Conservation (phyloP, 1,140 invertebrate genomes). For the Penaeus japonicus region DNA sequence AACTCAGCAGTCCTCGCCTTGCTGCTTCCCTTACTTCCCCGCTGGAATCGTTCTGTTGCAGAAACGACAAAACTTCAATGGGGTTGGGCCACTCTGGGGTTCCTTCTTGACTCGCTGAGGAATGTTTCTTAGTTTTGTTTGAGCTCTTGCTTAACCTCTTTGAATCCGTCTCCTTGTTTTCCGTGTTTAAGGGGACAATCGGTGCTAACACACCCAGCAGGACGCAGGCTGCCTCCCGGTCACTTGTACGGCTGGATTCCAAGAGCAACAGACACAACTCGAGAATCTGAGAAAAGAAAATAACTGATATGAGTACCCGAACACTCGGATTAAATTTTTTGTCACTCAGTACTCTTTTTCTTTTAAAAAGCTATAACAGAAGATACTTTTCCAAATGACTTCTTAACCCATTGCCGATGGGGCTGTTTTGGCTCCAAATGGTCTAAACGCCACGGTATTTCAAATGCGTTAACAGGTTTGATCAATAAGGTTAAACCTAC, state of each 20-base stretch:
- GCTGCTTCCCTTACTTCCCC: slow-evolving; percentile 56
- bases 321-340: not conserved
- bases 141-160: slow-evolving; percentile 39
- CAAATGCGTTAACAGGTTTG: too few species aligned
- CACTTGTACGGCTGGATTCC: slow-evolving; percentile 61
- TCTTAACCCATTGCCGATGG: too few species aligned
- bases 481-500: not conserved
- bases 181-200: slow-evolving; percentile 41
- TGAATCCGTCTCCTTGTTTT: slow-evolving; percentile 17
- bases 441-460: too few species aligned
- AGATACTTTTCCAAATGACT: too few species aligned
- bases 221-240: slow-evolving; percentile 62
- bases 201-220: slow-evolving; percentile 49
- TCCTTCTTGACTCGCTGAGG: slow-evolving; percentile 62
- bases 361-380: too few species aligned
- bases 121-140: slow-evolving; percentile 62
- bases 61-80: slow-evolving; percentile 47
- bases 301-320: not conserved
- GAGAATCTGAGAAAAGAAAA: slow-evolving; percentile 59
- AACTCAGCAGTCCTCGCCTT: slow-evolving; percentile 49
- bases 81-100: slow-evolving; percentile 62
- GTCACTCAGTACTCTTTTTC: not conserved
- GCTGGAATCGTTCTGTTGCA: slow-evolving; percentile 55
- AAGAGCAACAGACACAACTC: slow-evolving; percentile 63
- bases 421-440: too few species aligned